Conservation (phyloP, 2,888 invertebrate species). For the Cerastis rubricosa region DNA sequence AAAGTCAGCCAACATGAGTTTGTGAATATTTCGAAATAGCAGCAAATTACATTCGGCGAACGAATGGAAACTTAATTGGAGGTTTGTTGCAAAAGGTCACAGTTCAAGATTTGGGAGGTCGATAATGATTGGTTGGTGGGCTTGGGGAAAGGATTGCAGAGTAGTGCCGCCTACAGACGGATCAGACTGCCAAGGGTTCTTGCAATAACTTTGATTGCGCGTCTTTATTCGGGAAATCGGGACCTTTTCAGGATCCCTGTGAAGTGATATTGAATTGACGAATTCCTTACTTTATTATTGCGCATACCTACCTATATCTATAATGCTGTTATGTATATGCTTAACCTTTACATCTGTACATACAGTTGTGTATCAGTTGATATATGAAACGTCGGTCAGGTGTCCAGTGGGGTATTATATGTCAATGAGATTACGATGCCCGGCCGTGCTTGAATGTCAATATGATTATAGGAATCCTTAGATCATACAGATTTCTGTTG, state of each 20-base stretch:
- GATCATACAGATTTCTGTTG: constrained; percentile 23
- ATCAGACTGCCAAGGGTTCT: constrained; percentile 54
- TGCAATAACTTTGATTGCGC: constrained; percentile 77
- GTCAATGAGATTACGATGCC: constrained; percentile 48
- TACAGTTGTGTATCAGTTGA: constrained; percentile 15
- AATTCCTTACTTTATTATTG: constrained; percentile 57
- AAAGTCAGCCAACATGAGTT: constrained; percentile 41
- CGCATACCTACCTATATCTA: constrained; percentile 17
- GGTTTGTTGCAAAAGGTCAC: constrained; percentile 80
- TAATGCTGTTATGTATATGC: constrained; percentile 2
- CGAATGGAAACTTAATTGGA: constrained; percentile 73
- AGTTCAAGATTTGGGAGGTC: constrained; percentile 82
- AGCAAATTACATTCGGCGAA: constrained; percentile 66
- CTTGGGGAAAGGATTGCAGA: constrained; percentile 69
- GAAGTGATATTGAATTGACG: constrained; percentile 71
- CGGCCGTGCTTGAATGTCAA: constrained; percentile 46
- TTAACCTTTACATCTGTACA: constrained; percentile 18
- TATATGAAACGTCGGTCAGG: constrained; percentile 34
- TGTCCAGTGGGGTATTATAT: constrained; percentile 42
- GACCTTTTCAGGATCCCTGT: constrained; percentile 67
- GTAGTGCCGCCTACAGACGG: constrained; percentile 63
- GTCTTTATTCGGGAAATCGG: constrained; percentile 69
- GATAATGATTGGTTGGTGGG: constrained; percentile 75
- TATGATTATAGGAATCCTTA: constrained; percentile 44
- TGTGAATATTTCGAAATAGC: constrained; percentile 54